A percentile compares a stretch with the other conserved stretches of the same genome.
phyloP scores from a whole-genome alignment of 2,888 invertebrate species.

The Sipunculus nudus region DNA sequence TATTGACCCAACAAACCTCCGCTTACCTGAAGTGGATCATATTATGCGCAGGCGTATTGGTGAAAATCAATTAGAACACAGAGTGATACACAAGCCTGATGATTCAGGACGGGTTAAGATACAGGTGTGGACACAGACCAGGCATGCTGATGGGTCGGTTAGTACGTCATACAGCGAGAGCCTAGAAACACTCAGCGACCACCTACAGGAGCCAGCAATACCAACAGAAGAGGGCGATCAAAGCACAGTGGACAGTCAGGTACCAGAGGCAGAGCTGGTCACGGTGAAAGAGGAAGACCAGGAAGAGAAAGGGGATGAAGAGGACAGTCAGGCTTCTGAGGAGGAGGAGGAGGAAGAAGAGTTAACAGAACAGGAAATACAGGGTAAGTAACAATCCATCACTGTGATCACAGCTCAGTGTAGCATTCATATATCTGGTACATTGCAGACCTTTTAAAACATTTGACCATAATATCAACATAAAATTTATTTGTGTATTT shows the following conservation, averaged over 20 bases:
- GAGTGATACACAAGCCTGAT: constrained; percentile 29
- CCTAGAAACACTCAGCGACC: constrained; percentile 17
- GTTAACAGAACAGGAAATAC: constrained; percentile 24
- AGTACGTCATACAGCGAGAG: constrained; percentile 20
- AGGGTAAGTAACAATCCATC: constrained; percentile 14
- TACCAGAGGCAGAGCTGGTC: not conserved
- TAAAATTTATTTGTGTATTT: not conserved
- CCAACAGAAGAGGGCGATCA: not conserved
- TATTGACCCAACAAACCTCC: too few relatives aligned
- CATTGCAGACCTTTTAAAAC: too few relatives aligned
- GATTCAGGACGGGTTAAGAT: constrained; percentile 22
- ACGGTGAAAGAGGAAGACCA: not conserved
- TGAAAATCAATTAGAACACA: too few relatives aligned
- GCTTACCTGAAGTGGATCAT: too few relatives aligned
- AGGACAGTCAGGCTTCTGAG: too few relatives aligned
- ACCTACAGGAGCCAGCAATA: not conserved
- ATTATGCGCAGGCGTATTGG: too few relatives aligned
- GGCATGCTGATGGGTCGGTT: constrained; percentile 13
- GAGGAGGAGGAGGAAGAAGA: too few relatives aligned
- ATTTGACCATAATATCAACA: too few relatives aligned
- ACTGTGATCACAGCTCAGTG: too few relatives aligned
- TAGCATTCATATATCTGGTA: too few relatives aligned
- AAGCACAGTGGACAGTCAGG: not conserved
- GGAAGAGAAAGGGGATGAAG: constrained; percentile 15
- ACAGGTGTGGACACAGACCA: constrained; percentile 25